Conservation (phyloP, 2,797 vertebrate genomes). For the Amniataba percoides region DNA sequence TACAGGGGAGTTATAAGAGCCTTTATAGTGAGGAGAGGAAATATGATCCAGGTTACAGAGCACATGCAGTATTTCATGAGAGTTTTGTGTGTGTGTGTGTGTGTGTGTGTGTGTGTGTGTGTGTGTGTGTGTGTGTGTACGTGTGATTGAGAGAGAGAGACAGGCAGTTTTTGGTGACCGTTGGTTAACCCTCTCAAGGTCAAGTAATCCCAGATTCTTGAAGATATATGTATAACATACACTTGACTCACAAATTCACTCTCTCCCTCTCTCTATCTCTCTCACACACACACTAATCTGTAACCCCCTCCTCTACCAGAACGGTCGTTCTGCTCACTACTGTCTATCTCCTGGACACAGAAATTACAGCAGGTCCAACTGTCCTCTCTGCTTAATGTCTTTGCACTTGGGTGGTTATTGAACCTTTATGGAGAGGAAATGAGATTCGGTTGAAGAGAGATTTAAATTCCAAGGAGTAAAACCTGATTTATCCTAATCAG, state of each 20-base stretch:
- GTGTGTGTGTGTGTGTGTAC: constrained; percentile 10
- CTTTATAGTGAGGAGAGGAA: constrained; percentile 7
- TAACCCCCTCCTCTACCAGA: constrained; percentile 64
- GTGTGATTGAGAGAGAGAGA: not conserved
- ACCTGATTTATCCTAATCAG: not conserved
- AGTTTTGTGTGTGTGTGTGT: constrained; percentile 8
- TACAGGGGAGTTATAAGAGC: constrained; percentile 1
- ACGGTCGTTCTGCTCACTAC: constrained; percentile 33
- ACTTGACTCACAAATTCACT: constrained; percentile 10
- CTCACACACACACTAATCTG: constrained; percentile 47
- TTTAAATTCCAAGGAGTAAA: not conserved
- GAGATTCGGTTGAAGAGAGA: not conserved
- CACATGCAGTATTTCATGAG: constrained; percentile 19
- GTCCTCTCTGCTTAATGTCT: constrained; percentile 61
- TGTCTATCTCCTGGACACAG: constrained; percentile 17
- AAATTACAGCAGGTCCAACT: constrained; percentile 46
- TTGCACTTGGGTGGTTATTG: constrained; percentile 55
- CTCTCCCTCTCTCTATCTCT: not conserved
- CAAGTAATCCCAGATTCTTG: constrained; percentile 5
- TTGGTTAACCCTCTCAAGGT: constrained; percentile 14
- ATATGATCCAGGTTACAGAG: constrained; percentile 36
- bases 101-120: constrained; percentile 10
- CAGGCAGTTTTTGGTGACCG: not conserved
- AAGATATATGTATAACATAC: constrained; percentile 21
- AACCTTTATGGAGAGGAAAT: constrained; percentile 40